Conservation (phyloP, 92 coral and sea anemone species). For the Paragorgia papillata region DNA sequence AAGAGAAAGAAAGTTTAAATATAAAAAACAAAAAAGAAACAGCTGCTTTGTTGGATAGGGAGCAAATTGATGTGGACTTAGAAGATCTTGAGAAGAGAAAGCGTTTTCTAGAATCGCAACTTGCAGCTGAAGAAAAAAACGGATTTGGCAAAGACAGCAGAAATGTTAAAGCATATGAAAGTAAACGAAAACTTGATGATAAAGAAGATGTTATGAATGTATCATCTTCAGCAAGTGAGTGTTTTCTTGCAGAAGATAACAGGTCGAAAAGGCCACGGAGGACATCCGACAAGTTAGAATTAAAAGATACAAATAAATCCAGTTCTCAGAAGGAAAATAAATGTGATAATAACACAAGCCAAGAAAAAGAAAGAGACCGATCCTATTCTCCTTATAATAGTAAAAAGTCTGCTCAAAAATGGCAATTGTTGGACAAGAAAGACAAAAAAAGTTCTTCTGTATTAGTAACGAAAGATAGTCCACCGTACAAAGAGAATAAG, state of each 20-base stretch:
- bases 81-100: conserved; percentile 86
- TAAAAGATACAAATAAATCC: background rate
- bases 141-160: background rate
- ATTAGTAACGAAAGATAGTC: conserved; percentile 26
- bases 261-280: conserved; percentile 29
- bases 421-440: background rate
- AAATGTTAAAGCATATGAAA: conserved; percentile 1
- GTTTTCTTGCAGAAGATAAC: conserved; percentile 27
- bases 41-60: conserved; percentile 53
- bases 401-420: conserved; percentile 13
- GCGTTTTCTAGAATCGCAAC: conserved; percentile 85
- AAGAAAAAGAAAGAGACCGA: conserved; percentile 43
- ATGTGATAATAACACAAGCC: conserved; percentile 33
- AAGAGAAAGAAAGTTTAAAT: background rate
- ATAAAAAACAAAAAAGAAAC: conserved; percentile 49
- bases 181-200: conserved; percentile 4
- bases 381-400: conserved; percentile 30
- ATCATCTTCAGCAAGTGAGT: conserved; percentile 1
- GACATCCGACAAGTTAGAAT: conserved; percentile 19
- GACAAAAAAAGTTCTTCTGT: background rate
- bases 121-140: conserved; percentile 59
- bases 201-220: background rate
- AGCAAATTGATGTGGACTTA: conserved; percentile 71
- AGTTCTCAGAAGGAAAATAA: conserved; percentile 29
- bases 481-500: conserved; percentile 1